Base-by-base conservation (phyloP, 2,797 vertebrate genomes). In the Ibycter americanus region DNA sequence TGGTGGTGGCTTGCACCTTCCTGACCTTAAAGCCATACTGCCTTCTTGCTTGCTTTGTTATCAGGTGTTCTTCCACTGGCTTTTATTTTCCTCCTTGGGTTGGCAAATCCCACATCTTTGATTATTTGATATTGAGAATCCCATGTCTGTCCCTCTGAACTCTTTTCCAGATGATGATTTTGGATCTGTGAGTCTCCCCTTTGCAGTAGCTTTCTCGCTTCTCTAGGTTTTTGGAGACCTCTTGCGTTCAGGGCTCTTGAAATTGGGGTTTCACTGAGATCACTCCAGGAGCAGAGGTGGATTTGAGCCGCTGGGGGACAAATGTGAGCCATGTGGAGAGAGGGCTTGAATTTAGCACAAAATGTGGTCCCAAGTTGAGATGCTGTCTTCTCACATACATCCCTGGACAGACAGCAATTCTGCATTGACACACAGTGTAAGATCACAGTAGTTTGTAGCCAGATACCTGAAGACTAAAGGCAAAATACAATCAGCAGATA, bases 51-150 rank as follows among this genome's bases (percentile, higher is more conserved):
- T 72, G 8, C 18, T 56, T 72, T 76, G 15, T 63, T 34, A 27
- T 2, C 1, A 0, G 4, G 0, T 34, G 3, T 51, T 91, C 31
- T 16, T 80, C 55, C 9, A 0, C 13, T 54, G 49, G 9, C 16
- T 84, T 89, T 42, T 54, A 11, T 56, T 40, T 59, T 40, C 6
- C 3, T 31, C 27, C 46, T 52, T 11, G 10, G 27, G 44, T 54
- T 72, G 67, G 12, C 55, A n/a, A 11, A 38, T 49, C 22, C 8
- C 5, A 3, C 6, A 2, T 27, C 19, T 85, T 68, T 59, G 47
- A 3, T 82, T 46, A 32, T 23, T 59, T 70, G 52, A 1, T 19
- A 8, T 8, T 34, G 17, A 44, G 51, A 66, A 52, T 32, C 31
- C 18, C 17, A 20, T 11, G 5, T 13, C 31, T 78, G 15, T 46